Conservation (phyloP, 2,797 vertebrate genomes). For the Aulostomus chinensis region DNA sequence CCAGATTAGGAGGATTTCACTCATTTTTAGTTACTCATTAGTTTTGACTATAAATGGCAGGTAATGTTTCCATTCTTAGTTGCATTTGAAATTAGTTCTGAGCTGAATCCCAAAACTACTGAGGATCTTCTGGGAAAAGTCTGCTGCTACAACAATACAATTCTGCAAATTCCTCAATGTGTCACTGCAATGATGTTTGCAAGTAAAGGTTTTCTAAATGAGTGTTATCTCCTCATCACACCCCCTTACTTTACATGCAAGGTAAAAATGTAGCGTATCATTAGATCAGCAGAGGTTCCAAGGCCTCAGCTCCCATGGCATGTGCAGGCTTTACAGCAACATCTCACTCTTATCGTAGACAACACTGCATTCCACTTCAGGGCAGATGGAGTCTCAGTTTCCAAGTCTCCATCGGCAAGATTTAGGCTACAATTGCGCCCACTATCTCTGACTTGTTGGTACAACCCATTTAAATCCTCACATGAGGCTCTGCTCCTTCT, state of each 20-base stretch:
- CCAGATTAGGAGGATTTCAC: constrained; percentile 51
- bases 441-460: constrained; percentile 65
- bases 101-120: constrained; percentile 12
- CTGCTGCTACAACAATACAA: constrained; percentile 11
- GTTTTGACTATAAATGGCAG: constrained; percentile 57
- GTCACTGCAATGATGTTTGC: constrained; percentile 2
- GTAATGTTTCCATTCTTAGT: constrained; percentile 18
- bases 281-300: constrained; percentile 55
- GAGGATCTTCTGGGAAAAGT: constrained; percentile 14
- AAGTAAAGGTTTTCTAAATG: constrained; percentile 24
- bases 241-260: no score
- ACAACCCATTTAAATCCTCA: constrained; percentile 35
- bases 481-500: constrained; percentile 19
- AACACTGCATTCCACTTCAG: constrained; percentile 60
- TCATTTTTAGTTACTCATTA: constrained; percentile 44
- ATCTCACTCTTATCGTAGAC: constrained; percentile 56
- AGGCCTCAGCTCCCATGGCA: constrained; percentile 46
- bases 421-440: constrained; percentile 52
- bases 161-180: background rate
- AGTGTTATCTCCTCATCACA: no score
- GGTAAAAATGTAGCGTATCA: constrained; percentile 56
- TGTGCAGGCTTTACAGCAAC: constrained; percentile 53
- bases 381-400: constrained; percentile 52
- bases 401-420: constrained; percentile 45
- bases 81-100: constrained; percentile 20